phyloP scores from a whole-genome alignment of 2,113 vertebrate species.

The Buteo buteo region DNA sequence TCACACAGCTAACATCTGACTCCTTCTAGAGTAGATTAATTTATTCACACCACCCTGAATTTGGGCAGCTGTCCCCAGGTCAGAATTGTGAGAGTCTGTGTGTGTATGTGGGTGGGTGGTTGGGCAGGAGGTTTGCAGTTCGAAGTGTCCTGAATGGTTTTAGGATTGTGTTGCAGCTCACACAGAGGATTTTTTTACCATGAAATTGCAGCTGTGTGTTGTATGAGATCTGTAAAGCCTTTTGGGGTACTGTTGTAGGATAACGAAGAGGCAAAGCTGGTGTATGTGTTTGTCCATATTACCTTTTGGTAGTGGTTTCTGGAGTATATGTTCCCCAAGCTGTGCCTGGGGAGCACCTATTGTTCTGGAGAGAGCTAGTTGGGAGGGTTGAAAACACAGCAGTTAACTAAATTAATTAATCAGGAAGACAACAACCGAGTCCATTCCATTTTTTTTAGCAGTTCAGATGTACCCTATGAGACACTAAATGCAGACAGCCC shows the following conservation, averaged over 20 bases:
- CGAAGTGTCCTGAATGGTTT: background rate
- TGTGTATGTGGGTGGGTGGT: too few species aligned
- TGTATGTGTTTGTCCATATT: background rate
- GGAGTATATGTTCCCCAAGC: background rate
- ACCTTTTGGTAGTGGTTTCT: background rate
- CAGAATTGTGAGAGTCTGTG: too few species aligned
- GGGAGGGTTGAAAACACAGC: background rate
- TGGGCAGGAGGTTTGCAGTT: fast-evolving
- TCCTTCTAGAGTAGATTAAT: background rate
- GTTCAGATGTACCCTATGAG: background rate
- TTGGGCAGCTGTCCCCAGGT: background rate
- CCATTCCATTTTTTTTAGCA: background rate
- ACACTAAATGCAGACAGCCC: background rate
- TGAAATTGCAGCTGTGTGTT: background rate
- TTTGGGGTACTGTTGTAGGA: background rate
- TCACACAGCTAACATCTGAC: background rate
- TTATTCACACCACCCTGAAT: background rate
- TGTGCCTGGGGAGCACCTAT: background rate
- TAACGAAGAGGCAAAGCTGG: background rate
- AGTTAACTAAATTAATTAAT: background rate
- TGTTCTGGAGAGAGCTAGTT: background rate
- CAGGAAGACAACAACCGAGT: background rate
- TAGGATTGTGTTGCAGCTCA: background rate
- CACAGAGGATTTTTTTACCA: background rate
- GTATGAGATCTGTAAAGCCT: background rate